Evolutionary conservation across 2,113 vertebrate genomes (phyloP).

Genomic region (Trematomus loennbergii): DNA sequence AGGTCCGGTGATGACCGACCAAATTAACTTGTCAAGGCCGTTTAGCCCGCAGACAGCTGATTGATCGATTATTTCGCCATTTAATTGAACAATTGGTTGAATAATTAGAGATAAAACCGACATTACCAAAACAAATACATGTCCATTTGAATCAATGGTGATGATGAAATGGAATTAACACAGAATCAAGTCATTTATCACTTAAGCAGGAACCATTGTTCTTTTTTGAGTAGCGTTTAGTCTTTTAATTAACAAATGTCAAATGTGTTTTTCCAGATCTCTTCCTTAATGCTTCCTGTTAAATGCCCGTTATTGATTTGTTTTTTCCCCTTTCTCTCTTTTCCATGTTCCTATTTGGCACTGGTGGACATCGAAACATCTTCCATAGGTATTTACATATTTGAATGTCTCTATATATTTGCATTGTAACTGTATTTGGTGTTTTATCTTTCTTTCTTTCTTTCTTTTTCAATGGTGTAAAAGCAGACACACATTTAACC

Average conservation of each 20-base stretch:
- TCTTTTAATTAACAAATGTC: slow-evolving; percentile 13
- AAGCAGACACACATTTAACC: too few species aligned
- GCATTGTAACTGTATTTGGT: background rate
- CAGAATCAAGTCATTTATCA: slow-evolving; percentile 21
- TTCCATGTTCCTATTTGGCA: slow-evolving; percentile 37
- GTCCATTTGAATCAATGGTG: slow-evolving; percentile 46
- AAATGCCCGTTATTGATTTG: background rate
- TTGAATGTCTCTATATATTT: background rate
- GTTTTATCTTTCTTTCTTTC: too few species aligned
- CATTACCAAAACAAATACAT: slow-evolving; percentile 56
- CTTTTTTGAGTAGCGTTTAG: slow-evolving; percentile 4
- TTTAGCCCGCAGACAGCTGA: slow-evolving; percentile 55
- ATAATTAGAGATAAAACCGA: slow-evolving; percentile 47
- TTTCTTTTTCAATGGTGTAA: too few species aligned
- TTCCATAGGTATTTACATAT: slow-evolving; percentile 52
- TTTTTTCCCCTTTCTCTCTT: slow-evolving; percentile 44
- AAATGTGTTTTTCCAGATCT: background rate
- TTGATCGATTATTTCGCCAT: slow-evolving; percentile 64
- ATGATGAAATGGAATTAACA: slow-evolving; percentile 31
- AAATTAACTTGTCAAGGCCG: slow-evolving; percentile 61
- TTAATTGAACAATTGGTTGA: slow-evolving; percentile 38
- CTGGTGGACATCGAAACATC: slow-evolving; percentile 27
- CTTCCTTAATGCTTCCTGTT: background rate
- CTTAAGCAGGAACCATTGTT: background rate
- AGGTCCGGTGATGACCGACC: slow-evolving; percentile 58